Percentiles rank a stretch among this genome's conserved stretches.
Conservation (phyloP, 2,888 invertebrate genomes). For the Spilarctia lutea region DNA sequence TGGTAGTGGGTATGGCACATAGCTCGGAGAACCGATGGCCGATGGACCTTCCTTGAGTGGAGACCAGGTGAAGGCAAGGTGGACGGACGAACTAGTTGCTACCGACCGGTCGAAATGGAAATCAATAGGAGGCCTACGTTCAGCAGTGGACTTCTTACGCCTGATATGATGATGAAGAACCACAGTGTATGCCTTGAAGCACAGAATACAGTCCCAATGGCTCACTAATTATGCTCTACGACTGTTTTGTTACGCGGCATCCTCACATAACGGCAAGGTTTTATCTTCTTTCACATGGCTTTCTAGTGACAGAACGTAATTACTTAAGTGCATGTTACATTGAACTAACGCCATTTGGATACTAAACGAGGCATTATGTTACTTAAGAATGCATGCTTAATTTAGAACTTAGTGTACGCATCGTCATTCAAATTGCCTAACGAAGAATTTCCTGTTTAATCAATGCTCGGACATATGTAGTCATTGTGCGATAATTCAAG, state of each 20-base stretch:
- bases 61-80: too few species aligned
- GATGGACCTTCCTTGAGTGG: too few species aligned
- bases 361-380: neutral
- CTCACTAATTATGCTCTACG: neutral
- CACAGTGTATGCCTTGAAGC: neutral
- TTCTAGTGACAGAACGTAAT: neutral
- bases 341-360: slow-evolving; percentile 26
- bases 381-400: slow-evolving; percentile 18
- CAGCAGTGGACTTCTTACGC: too few species aligned
- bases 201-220: neutral
- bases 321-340: neutral
- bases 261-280: neutral
- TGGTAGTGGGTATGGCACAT: too few species aligned
- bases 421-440: slow-evolving; percentile 39
- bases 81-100: too few species aligned
- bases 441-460: slow-evolving; percentile 60
- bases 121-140: too few species aligned
- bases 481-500: slow-evolving; percentile 49
- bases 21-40: too few species aligned
- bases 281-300: neutral
- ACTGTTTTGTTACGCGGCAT: neutral
- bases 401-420: slow-evolving; percentile 14
- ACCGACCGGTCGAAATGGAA: too few species aligned
- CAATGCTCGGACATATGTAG: slow-evolving; percentile 31
- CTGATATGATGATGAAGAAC: too few species aligned